A percentile compares a stretch with the other conserved stretches of the same genome.
phyloP scores from a whole-genome alignment of 1,140 invertebrate genomes.

The Babylonia areolata region DNA sequence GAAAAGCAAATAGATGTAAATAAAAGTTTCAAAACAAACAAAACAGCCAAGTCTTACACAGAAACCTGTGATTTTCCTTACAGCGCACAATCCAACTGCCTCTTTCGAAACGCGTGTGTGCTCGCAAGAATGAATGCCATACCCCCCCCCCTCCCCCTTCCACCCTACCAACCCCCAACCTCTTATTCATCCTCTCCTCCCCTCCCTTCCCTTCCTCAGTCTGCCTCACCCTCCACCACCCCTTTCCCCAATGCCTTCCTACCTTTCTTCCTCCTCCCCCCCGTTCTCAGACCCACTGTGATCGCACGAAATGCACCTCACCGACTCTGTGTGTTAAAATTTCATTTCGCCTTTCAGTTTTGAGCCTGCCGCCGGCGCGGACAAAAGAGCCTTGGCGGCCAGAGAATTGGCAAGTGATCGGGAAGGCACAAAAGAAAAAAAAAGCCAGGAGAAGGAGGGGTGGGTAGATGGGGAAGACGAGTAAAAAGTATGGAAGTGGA shows the following conservation, averaged over 20 bases:
- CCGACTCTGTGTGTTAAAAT: slow-evolving; percentile 30
- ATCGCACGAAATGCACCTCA: slow-evolving; percentile 24
- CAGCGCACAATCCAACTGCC: no score
- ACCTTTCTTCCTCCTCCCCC: neutral
- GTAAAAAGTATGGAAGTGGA: no score
- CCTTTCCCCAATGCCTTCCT: neutral
- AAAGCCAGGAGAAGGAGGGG: neutral
- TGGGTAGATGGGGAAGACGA: no score
- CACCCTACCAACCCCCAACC: neutral
- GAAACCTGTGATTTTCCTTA: no score
- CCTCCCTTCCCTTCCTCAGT: neutral
- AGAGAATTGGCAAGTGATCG: neutral
- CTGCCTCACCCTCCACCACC: neutral
- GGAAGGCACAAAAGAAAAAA: neutral
- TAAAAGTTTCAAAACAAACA: no score
- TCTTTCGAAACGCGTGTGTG: no score
- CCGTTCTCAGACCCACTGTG: neutral
- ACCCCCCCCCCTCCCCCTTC: no score
- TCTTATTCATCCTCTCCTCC: neutral
- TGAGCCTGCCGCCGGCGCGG: neutral
- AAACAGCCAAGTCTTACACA: no score
- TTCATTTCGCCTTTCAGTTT: slow-evolving; percentile 32
- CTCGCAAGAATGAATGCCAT: no score
- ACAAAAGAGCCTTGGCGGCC: neutral
- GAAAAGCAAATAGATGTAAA: no score